Conservation (phyloP, 2,113 vertebrate genomes). For the Paedocypris sp. region DNA sequence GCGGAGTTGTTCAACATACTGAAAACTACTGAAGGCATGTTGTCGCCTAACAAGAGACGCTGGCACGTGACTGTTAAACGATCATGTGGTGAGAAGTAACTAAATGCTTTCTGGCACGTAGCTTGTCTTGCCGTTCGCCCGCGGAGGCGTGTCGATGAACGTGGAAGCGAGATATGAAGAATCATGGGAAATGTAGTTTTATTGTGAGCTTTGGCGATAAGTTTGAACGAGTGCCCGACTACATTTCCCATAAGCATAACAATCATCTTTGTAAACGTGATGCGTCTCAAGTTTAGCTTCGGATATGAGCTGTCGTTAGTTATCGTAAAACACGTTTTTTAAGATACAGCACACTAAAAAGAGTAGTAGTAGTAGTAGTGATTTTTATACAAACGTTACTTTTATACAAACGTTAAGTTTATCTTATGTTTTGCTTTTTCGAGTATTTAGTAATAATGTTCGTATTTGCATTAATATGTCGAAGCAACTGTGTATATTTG, state of each 20-base stretch:
- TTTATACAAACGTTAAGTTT: no score
- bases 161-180: background rate
- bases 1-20: conserved; percentile 35
- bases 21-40: conserved; percentile 47
- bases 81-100: conserved; percentile 26
- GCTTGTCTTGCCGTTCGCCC: background rate
- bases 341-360: no score
- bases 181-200: conserved; percentile 46
- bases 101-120: conserved; percentile 21
- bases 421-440: no score
- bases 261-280: no score
- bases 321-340: no score
- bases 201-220: background rate
- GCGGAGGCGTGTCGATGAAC: conserved; percentile 18
- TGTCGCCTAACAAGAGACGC: background rate
- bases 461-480: no score
- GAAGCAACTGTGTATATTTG: no score
- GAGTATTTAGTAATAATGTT: no score
- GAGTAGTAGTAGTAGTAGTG: no score
- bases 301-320: no score
- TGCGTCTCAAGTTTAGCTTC: no score
- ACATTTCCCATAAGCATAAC: background rate
- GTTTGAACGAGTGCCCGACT: background rate
- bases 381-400: no score
- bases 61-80: conserved; percentile 19